Base-by-base conservation (phyloP, 2,888 invertebrate species). In the Apamea anceps region DNA sequence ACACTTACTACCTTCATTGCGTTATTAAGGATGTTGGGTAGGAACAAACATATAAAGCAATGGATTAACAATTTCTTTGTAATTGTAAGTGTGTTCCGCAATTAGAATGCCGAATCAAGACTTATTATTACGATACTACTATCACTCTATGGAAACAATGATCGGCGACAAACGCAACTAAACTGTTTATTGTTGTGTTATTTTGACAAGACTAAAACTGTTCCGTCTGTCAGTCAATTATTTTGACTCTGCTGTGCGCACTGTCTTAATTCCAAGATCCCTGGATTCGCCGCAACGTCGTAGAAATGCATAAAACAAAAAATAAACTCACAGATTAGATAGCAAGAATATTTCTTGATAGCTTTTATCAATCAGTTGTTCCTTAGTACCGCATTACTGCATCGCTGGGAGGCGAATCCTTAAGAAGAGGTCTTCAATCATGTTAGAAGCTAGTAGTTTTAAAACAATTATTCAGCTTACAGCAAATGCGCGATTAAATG, bases 311-410 rank as follows among this genome's bases (percentile, higher is more conserved):
- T 48, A 77, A 75, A 84, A 87, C 37, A 65, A 83, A 73, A 72
- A 85, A 67, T 12, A 79, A 67, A 63, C 12, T 62, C 67, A 10
- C 60, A 72, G 75, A 83, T 83, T 85, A 89, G 74, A 82, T 87
- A 76, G 62, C n/a, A 54, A n/a, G 62, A 77, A 73, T 79, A 85
- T 86, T 77, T 75, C 79, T 81, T 82, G 80, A 87, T 88, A 81
- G 85, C 77, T 86, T 90, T 90, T 90, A 91, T 89, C 88, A 90
- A 91, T 91, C 90, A 89, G 85, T 81, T 73, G 81, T 87, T 85
- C 73, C 77, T 74, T 63, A 80, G 75, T 87, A 81, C 71, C 68
- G 65, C 72, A 80, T 86, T 80, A 82, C 45, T 28, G 72, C 66
- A 75, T 83, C 65, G 85, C 86, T 84, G 51, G 77, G 51, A 88